Evolutionary conservation across 2,888 invertebrate genomes (phyloP), one percentile per base, ranked within the genome.

Genomic region (Volucella bombylans): DNA sequence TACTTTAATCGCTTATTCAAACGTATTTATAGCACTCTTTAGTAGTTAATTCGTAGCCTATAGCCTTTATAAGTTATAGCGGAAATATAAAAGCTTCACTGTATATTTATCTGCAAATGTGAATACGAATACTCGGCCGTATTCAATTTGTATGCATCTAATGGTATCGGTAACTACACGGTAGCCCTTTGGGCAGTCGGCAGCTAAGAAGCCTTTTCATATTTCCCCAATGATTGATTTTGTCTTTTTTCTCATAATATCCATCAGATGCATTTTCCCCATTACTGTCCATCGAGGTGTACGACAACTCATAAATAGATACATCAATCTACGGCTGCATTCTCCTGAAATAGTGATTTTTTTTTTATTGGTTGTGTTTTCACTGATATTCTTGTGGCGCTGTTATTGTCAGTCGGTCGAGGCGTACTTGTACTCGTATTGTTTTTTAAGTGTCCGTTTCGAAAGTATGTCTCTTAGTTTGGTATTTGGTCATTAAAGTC

Each of bases 391-490:
- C 38, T 59, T 59, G 43, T 31, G 54, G 45, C 15, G 54, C 31
- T 54, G 76, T 52, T n/a, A 15, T 55, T 15, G n/a, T 59, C 41
- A 18, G 55, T 49, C 59, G 45, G 11, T 65, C 14, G 47, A 10
- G 18, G 49, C 15, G 6, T 41, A n/a, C 15, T 9, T 41, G 18
- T 11, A 61, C n/a, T 39, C 41, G 14, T 31, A 45, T 57, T 49
- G 67, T 12, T 67, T 67, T 71, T 65, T 71, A 76, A 39, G 55
- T 71, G 67, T 72, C 57, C 18, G 68, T 77, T 85, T 81, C 76
- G 72, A 85, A 85, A 85, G 80, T 85, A 72, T 85, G 81, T 81
- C 85, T 81, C 72, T 68, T 81, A 71, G 81, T 62, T 85, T 85
- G 76, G 85, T 72, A 79, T 85, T 76, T 81, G 81, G 68, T 72